phyloP scores from a whole-genome alignment of 1,140 invertebrate species.

The Subanguina moxae region DNA sequence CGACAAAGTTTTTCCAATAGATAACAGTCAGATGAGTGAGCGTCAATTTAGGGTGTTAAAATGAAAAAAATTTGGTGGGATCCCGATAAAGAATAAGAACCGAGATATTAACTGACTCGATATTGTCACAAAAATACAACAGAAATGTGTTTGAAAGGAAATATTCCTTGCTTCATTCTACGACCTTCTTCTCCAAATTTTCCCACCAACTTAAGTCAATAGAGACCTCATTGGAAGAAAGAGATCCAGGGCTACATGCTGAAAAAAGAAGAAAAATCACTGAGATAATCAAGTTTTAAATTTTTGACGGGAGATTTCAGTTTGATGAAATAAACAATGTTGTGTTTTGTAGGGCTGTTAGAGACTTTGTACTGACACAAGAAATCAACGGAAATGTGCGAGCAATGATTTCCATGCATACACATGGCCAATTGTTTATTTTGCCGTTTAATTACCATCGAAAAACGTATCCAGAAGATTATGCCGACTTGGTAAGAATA shows the following conservation, averaged over 20 bases:
- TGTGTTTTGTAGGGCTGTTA: slow-evolving; percentile 44
- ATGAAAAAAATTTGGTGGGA: background rate
- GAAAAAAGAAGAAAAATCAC: no score
- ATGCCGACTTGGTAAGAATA: slow-evolving; percentile 39
- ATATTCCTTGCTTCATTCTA: no score
- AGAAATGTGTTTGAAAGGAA: no score
- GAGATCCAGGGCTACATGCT: no score
- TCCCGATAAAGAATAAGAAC: no score
- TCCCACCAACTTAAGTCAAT: no score
- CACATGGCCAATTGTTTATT: slow-evolving; percentile 57
- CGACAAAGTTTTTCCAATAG: no score
- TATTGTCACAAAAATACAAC: slow-evolving; percentile 1
- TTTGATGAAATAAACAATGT: background rate
- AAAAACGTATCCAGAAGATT: slow-evolving; percentile 51
- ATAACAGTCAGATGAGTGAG: background rate
- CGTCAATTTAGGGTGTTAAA: background rate
- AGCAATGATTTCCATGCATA: slow-evolving; percentile 50
- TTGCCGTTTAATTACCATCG: slow-evolving; percentile 50
- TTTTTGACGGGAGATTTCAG: background rate
- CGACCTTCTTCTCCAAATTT: no score
- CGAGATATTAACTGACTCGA: no score
- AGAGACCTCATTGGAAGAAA: no score
- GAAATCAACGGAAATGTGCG: slow-evolving; percentile 48
- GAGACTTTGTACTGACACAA: slow-evolving; percentile 48
- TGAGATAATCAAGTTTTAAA: no score